These are phyloP conservation scores for Nebria ingens DNA, from an alignment of 1,140 invertebrate species.

Conservation along the genomic window DNA sequence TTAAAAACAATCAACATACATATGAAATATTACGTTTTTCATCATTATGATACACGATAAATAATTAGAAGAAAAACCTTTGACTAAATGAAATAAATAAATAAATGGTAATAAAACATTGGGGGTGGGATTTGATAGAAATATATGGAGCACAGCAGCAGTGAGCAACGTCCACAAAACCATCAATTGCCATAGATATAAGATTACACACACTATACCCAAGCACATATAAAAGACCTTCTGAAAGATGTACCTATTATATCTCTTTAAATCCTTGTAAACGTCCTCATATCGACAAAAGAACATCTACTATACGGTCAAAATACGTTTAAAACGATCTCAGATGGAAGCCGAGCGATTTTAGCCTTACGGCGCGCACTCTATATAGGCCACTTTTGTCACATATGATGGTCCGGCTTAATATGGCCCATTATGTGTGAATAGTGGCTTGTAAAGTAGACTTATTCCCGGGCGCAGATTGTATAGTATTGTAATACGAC, in stretches of 20 bases:
- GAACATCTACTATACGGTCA: conserved; percentile 25
- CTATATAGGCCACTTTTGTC: conserved; percentile 5
- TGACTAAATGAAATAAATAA: too few relatives aligned
- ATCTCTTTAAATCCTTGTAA: conserved; percentile 5
- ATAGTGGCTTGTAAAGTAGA: conserved; percentile 17
- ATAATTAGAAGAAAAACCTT: too few relatives aligned
- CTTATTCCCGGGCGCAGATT: background rate
- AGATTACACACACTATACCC: background rate
- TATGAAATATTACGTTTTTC: too few relatives aligned
- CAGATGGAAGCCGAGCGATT: conserved; percentile 12
- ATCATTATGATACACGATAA: too few relatives aligned
- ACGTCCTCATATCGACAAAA: conserved; percentile 20
- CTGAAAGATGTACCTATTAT: conserved; percentile 1
- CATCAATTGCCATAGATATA: background rate
- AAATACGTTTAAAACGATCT: conserved; percentile 30
- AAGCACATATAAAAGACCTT: background rate
- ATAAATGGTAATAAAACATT: too few relatives aligned
- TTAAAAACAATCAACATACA: background rate
- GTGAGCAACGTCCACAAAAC: background rate
- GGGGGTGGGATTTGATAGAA: too few relatives aligned
- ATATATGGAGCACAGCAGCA: too few relatives aligned
- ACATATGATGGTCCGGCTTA: conserved; percentile 10
- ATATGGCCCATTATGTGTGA: conserved; percentile 22
- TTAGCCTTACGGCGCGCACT: conserved; percentile 12
- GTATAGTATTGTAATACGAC: background rate